Base-by-base conservation (phyloP, 2,113 vertebrate genomes). In the Elgaria multicarinata region DNA sequence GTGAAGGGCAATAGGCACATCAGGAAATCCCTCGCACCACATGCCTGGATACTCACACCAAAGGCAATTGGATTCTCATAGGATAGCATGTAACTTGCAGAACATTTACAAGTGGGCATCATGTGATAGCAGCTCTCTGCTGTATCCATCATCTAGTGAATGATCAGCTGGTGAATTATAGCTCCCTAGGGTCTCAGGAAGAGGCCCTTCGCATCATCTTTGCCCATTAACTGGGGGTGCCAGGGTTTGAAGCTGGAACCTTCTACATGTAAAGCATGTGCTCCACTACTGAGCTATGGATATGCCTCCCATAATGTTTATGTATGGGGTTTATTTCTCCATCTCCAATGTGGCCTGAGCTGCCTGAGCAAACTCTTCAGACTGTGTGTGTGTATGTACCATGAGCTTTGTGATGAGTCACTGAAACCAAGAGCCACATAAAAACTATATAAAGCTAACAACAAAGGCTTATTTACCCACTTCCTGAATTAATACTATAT, bases 401-500 rank as follows among this genome's bases (percentile, higher is more conserved):
- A 75, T 22, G 6, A 39, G 20, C 2, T 2, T 39, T 44, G 6
- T 76, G 74, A 76, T 44, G 33, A 33, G 28, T 71, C 67, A 71
- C 28, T 71, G 67, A 71, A 76, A 76, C 7, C 39, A 36, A 39
- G 5, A 36, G 39, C 20, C 39, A 26, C 39, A 75, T 8, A 20
- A 39, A 22, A 22, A 75, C 67, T 13, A n/a, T 31, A 13, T 13
- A 33, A 71, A 33, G 67, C 67, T 10, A 71, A 71, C 28, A 33
- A 3, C 44, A 50, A 79, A 79, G 33, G 13, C 26, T 26, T 46
- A 77, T 46, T 28, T 24, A 46, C 24, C 36, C 20, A 50, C 26
- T 89, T 62, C 93, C 72, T 74, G 62, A 80, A 50, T 39, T 90
- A 84, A 62, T 89, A 42, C 0, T 50, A 6, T 18, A 53, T 83